Conservation (phyloP, 1,140 invertebrate species). For the Drosophila pallidifrons region DNA sequence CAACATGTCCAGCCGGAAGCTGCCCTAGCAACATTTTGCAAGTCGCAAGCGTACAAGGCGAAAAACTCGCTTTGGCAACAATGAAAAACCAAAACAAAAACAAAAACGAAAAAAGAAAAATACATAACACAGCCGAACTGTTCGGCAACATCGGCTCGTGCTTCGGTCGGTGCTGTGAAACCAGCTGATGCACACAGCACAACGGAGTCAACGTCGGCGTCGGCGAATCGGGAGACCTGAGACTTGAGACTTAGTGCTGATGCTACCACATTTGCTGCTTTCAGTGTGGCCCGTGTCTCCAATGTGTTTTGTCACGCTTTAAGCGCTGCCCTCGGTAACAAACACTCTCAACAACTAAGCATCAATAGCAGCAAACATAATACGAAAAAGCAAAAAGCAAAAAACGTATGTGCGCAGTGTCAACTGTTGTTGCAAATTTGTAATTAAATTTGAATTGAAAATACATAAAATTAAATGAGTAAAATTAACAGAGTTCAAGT, state of each 20-base stretch:
- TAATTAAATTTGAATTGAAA: conserved; percentile 20
- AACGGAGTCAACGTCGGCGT: conserved; percentile 13
- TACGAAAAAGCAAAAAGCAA: conserved; percentile 26
- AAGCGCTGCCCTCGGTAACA: conserved; percentile 64
- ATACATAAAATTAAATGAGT: conserved; percentile 7
- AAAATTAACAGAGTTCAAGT: conserved; percentile 25
- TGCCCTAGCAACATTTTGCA: conserved; percentile 50
- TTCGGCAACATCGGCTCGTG: conserved; percentile 52
- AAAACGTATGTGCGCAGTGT: conserved; percentile 68
- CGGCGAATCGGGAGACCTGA: conserved; percentile 49
- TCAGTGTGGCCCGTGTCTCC: conserved; percentile 81
- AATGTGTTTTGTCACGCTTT: conserved; percentile 82
- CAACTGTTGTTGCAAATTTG: conserved; percentile 53
- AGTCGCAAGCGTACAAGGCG: conserved; percentile 25
- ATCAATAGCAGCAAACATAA: conserved; percentile 33
- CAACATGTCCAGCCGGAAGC: conserved; percentile 55
- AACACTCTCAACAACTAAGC: conserved; percentile 2
- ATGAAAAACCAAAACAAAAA: conserved; percentile 49
- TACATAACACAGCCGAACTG: conserved; percentile 37
- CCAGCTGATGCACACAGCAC: conserved; percentile 66
- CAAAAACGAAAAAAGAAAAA: conserved; percentile 24
- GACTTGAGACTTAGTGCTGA: conserved; percentile 76
- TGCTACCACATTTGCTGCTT: conserved; percentile 76
- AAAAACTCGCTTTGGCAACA: conserved; percentile 58
- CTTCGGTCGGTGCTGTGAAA: conserved; percentile 46